A percentile compares a stretch with the other conserved stretches of the same genome.
Evolutionary conservation across 1,140 invertebrate species (phyloP).

Genomic region (Mercenaria mercenaria): DNA sequence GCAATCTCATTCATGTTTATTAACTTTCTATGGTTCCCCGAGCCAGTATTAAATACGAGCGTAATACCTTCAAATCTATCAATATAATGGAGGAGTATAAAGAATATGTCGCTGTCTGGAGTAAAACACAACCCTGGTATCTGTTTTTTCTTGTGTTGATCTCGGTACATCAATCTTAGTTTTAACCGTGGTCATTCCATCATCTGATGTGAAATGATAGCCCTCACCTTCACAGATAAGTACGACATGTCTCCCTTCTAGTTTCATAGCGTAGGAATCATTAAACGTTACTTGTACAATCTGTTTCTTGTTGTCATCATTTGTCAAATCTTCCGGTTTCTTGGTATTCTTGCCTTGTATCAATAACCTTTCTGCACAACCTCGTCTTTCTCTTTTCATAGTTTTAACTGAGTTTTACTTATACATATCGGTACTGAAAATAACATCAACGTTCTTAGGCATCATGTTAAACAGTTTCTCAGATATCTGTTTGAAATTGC

Average conservation of each 20-base stretch:
- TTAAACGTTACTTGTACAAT: slow-evolving; percentile 39
- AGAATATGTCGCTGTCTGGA: slow-evolving; percentile 70
- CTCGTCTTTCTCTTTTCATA: slow-evolving; percentile 33
- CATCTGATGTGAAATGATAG: slow-evolving; percentile 1
- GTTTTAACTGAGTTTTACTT: background rate
- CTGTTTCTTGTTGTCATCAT: slow-evolving; percentile 70
- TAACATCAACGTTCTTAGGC: background rate
- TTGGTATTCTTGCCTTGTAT: slow-evolving; percentile 57
- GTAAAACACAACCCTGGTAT: slow-evolving; percentile 61
- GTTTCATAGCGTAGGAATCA: slow-evolving; percentile 11
- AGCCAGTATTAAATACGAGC: slow-evolving; percentile 67
- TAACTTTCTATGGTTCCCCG: slow-evolving; percentile 46
- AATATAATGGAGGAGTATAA: slow-evolving; percentile 64
- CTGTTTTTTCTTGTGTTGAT: slow-evolving; percentile 63
- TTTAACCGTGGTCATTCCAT: background rate
- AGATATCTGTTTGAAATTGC: slow-evolving; percentile 37
- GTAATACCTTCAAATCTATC: slow-evolving; percentile 4
- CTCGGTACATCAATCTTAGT: background rate
- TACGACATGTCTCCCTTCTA: slow-evolving; percentile 47
- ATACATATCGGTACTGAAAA: slow-evolving; percentile 28
- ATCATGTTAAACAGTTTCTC: slow-evolving; percentile 22
- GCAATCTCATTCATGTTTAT: slow-evolving; percentile 33
- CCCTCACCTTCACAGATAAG: slow-evolving; percentile 52
- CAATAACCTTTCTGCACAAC: slow-evolving; percentile 9
- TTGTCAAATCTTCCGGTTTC: slow-evolving; percentile 55